Evolutionary conservation across 2,888 invertebrate genomes (phyloP).

Genomic region (Volucella inflata): DNA sequence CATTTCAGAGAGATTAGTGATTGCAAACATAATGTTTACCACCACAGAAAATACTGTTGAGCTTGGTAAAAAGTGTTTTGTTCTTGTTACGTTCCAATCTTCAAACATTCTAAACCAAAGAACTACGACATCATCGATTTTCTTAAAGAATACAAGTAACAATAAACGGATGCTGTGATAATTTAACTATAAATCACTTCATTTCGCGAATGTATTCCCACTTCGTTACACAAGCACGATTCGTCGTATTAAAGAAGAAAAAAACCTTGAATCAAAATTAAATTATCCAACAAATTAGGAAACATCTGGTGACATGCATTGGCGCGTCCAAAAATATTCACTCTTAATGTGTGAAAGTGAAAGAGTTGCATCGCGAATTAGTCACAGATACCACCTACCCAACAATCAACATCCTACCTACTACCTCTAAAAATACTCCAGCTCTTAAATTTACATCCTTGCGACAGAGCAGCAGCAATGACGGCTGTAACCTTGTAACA

Average conservation of each 20-base stretch:
- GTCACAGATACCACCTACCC: slow-evolving; percentile 66
- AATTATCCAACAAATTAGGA: slow-evolving; percentile 67
- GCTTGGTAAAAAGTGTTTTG: too few species aligned
- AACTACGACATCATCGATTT: too few species aligned
- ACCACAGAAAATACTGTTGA: too few species aligned
- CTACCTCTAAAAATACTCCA: slow-evolving; percentile 53
- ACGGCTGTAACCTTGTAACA: slow-evolving; percentile 56
- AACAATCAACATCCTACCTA: slow-evolving; percentile 9
- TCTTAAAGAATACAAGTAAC: too few species aligned
- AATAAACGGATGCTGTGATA: too few species aligned
- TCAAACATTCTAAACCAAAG: too few species aligned
- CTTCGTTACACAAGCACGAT: slow-evolving; percentile 5
- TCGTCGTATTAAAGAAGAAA: neutral
- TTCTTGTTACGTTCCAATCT: too few species aligned
- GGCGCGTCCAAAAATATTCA: slow-evolving; percentile 54
- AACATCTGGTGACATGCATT: slow-evolving; percentile 61
- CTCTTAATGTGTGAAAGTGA: slow-evolving; percentile 55
- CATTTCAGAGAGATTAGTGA: too few species aligned
- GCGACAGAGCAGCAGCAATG: neutral
- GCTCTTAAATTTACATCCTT: slow-evolving; percentile 37
- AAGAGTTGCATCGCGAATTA: slow-evolving; percentile 65
- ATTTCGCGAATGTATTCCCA: neutral
- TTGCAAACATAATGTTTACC: too few species aligned
- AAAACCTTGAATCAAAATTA: slow-evolving; percentile 54
- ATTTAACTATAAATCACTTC: too few species aligned